These are phyloP conservation scores for Megastigmus dorsalis DNA, from an alignment of 2,888 invertebrate genomes.

Conservation along the genomic window DNA sequence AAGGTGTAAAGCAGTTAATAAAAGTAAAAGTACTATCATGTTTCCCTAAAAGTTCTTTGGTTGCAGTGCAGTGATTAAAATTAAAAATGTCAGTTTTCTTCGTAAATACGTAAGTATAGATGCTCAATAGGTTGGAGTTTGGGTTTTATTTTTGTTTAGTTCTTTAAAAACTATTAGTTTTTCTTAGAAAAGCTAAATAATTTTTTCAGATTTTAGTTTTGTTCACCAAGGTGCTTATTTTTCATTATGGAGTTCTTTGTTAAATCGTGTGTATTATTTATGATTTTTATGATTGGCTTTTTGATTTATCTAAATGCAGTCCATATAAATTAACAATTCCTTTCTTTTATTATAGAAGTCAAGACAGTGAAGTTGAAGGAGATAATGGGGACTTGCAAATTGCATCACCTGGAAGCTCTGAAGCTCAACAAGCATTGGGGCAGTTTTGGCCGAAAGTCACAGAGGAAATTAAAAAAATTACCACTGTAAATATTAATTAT, in stretches of 20 bases:
- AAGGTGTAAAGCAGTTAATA: background rate
- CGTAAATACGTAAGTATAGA: conserved; percentile 82
- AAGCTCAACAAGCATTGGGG: conserved; percentile 83
- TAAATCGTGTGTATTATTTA: conserved; percentile 48
- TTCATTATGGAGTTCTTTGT: conserved; percentile 51
- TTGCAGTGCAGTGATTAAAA: background rate
- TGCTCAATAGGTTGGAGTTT: conserved; percentile 59
- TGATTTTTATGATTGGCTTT: conserved; percentile 24
- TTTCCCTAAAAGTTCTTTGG: background rate
- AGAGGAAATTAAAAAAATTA: conserved; percentile 87
- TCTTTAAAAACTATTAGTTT: conserved; percentile 20
- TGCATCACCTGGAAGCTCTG: conserved; percentile 76
- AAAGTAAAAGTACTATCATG: background rate
- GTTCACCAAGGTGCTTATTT: conserved; percentile 30
- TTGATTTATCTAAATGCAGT: no score
- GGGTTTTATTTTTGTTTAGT: conserved; percentile 62
- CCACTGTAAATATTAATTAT: conserved; percentile 77
- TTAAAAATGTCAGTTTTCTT: conserved; percentile 81
- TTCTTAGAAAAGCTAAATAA: conserved; percentile 14
- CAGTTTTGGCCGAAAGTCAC: conserved; percentile 90
- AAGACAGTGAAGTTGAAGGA: conserved; percentile 74
- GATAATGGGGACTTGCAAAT: conserved; percentile 73
- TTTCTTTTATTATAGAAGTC: conserved; percentile 64
- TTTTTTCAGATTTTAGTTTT: conserved; percentile 50
- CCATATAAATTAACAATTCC: no score